Base-by-base conservation (phyloP, 2,888 invertebrate species). In the Clusia tigrina region DNA sequence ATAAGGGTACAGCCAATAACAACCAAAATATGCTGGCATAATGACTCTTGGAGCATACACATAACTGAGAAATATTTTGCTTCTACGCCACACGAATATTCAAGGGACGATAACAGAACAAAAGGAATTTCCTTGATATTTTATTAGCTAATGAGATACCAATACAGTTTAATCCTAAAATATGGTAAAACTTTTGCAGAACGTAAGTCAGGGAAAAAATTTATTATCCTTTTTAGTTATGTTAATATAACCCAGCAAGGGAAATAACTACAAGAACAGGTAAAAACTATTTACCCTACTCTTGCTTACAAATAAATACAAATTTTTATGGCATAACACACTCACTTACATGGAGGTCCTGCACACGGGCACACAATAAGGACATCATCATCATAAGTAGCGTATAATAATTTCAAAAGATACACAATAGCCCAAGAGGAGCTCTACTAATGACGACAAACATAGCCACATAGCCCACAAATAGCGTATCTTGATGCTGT, bases 401-500 rank as follows among this genome's bases (percentile, higher is more conserved):
- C 48, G 22, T 20, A 48, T 48, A 48, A 48, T 20, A 48, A 48
- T 48, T 22, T 48, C 22, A 48, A 48, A 15, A 20, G 20, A 48
- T 48, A 48, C 20, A 42, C 15, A 10, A 42, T 15, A 42, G 42
- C 22, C 20, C 20, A 15, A 20, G 20, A 18, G 20, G 48, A 48
- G 48, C 48, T 48, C 48, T 63, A 76, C 78, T 76, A 78, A 77
- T 78, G 75, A 78, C 74, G 75, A 72, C 74, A 77, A 69, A 73
- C 74, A 71, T 63, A n/a, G 60, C 54, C 2, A 42, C n/a, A n/a
- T n/a, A n/a, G n/a, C n/a, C n/a, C n/a, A n/a, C n/a, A n/a, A n/a
- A n/a, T 67, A 68, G 68, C 69, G 65, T 77, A 74, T 75, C 77
- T 74, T 69, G 74, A 74, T 77, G 74, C 54, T 32, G 32, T 12